Base-by-base conservation (phyloP, 2,797 vertebrate species). In the Selene dorsalis region DNA sequence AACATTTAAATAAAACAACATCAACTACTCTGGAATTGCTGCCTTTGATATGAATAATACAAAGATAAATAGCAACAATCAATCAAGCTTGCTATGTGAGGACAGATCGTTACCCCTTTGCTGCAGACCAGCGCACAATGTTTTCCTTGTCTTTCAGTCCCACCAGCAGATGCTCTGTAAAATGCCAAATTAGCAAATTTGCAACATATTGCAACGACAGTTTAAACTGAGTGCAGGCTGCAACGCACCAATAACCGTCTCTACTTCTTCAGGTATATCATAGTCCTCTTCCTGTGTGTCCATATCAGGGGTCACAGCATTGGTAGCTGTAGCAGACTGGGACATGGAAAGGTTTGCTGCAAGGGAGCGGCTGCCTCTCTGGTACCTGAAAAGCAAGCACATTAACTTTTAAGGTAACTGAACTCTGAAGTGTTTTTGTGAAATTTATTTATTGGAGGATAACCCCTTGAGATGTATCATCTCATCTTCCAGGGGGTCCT, bases 91-190 rank as follows among this genome's bases (percentile, higher is more conserved):
- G 17, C 20, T 56, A 17, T 39, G 4, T 60, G 52, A 41, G 10
- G 57, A 64, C 22, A 56, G 11, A 79, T 43, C 53, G 0, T 92
- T 88, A 99, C 98, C 98, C 98, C 87, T 99, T 99, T 70, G 98
- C 98, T 41, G 98, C 96, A 89, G 98, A 98, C 98, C 98, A 99
- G 68, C 98, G 96, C 58, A 99, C 98, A 6, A 98, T 94, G 0
- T 97, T 98, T 88, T 99, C 97, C 84, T 96, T 98, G 93, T 99
- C 98, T 90, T 99, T 99, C 85, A 99, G 89, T 50, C 97, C 98
- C 55, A 95, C 84, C 90, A 99, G 88, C 64, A 99, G 94, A 91
- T 97, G 94, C 79, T 98, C 98, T 99, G 94, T 50, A 91, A 91
- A 88, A 77, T 6, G 55, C 76, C 22, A 68, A 20, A n/a, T n/a